phyloP scores from a whole-genome alignment of 1,140 invertebrate species.

The Riptortus pedestris region DNA sequence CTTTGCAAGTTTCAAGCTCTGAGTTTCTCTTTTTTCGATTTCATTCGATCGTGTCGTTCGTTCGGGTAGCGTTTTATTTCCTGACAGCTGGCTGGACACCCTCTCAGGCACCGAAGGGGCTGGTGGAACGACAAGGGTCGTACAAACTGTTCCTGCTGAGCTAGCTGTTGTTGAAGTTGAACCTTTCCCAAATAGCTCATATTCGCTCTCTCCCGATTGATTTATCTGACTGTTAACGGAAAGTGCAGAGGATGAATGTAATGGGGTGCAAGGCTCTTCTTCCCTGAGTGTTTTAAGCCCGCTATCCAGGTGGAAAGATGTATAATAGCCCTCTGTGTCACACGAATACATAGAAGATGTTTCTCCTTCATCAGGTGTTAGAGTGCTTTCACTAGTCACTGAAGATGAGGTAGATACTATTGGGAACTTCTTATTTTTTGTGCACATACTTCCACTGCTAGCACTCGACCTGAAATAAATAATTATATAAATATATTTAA shows the following conservation, averaged over 20 bases:
- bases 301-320: constrained; percentile 91
- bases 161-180: constrained; percentile 75
- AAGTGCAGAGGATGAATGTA: constrained; percentile 50
- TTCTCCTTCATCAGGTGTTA: constrained; percentile 80
- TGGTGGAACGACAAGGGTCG: constrained; percentile 47
- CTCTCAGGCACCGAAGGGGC: constrained; percentile 55
- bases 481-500: constrained; percentile 4
- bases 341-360: constrained; percentile 88
- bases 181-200: constrained; percentile 77
- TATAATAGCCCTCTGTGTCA: constrained; percentile 94
- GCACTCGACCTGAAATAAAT: constrained; percentile 47
- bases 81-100: constrained; percentile 44
- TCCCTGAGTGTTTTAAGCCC: constrained; percentile 76
- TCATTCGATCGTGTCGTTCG: constrained; percentile 17
- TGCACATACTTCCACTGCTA: constrained; percentile 44
- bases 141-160: constrained; percentile 78
- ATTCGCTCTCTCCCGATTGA: constrained; percentile 64
- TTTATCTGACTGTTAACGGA: constrained; percentile 36
- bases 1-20: constrained; percentile 29
- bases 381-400: constrained; percentile 63
- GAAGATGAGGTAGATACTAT: constrained; percentile 50
- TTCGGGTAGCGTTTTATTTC: constrained; percentile 28
- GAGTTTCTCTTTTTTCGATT: constrained; percentile 26
- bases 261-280: constrained; percentile 57
- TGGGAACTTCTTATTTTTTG: constrained; percentile 29